Conservation (phyloP, 2,888 invertebrate species). For the Chironomus tentans region DNA sequence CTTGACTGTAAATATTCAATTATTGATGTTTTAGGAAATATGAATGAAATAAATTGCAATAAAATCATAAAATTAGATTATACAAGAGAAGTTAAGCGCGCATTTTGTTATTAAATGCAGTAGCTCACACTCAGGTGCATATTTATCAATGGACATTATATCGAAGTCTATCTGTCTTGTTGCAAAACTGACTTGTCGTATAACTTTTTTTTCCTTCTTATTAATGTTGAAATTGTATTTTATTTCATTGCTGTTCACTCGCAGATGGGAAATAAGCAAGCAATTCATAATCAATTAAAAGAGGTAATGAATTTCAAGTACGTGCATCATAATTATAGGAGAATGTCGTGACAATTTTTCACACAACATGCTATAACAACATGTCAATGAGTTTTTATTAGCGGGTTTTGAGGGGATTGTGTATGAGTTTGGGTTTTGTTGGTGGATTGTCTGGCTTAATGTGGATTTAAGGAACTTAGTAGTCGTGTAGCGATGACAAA, state of each 20-base stretch:
- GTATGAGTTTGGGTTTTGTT: too few species aligned
- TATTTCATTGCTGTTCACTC: background rate
- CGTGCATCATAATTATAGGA: background rate
- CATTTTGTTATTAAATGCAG: background rate
- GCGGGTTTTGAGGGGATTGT: too few species aligned
- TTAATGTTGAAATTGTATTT: background rate
- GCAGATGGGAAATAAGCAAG: background rate
- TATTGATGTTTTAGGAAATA: background rate
- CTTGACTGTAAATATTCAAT: constrained; percentile 50
- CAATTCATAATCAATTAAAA: background rate
- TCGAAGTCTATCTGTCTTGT: background rate
- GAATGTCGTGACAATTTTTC: background rate
- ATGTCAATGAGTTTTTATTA: too few species aligned
- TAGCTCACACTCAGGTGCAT: too few species aligned
- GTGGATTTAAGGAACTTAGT: too few species aligned
- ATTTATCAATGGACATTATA: too few species aligned
- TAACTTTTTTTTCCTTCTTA: background rate
- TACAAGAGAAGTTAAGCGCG: background rate
- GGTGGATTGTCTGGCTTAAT: too few species aligned
- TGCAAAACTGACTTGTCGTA: background rate
- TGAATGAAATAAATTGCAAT: background rate
- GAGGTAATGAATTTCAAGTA: background rate
- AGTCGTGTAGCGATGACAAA: too few species aligned
- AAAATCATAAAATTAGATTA: background rate
- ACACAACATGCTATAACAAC: too few species aligned